phyloP scores from a whole-genome alignment of 2,888 invertebrate species.

The Philereme vetulata region DNA sequence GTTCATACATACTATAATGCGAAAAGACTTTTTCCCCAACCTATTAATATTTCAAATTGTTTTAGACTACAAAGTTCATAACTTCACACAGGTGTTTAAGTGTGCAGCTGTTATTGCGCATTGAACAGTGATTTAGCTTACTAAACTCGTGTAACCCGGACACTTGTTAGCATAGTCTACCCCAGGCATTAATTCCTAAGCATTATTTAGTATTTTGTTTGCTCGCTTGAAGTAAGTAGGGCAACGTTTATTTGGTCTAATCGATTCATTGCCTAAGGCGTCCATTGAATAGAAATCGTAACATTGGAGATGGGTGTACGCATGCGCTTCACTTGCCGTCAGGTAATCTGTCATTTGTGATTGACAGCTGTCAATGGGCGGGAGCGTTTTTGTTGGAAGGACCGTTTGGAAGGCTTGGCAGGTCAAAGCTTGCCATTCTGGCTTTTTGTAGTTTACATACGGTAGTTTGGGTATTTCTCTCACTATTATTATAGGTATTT shows the following conservation, averaged over 20 bases:
- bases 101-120: too few species aligned
- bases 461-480: background rate
- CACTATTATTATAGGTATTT: background rate
- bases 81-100: too few species aligned
- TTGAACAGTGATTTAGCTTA: too few species aligned
- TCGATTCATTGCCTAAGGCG: constrained; percentile 13
- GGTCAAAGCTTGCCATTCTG: constrained; percentile 5
- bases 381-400: background rate
- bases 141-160: too few species aligned
- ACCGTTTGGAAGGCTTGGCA: background rate
- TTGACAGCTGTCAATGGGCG: constrained; percentile 8
- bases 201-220: constrained; percentile 4
- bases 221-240: constrained; percentile 1
- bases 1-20: too few species aligned
- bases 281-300: constrained; percentile 19
- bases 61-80: too few species aligned
- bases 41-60: too few species aligned
- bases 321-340: background rate
- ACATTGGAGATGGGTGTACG: constrained; percentile 11
- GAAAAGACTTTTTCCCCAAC: too few species aligned
- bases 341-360: constrained; percentile 10
- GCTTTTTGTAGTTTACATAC: background rate
- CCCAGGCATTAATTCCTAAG: too few species aligned
- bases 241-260: constrained; percentile 2
- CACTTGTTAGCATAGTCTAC: background rate